Evolutionary conservation across 2,888 invertebrate species (phyloP), one percentile per base, ranked within the genome.

Genomic region (Drosophila kanekoi): DNA sequence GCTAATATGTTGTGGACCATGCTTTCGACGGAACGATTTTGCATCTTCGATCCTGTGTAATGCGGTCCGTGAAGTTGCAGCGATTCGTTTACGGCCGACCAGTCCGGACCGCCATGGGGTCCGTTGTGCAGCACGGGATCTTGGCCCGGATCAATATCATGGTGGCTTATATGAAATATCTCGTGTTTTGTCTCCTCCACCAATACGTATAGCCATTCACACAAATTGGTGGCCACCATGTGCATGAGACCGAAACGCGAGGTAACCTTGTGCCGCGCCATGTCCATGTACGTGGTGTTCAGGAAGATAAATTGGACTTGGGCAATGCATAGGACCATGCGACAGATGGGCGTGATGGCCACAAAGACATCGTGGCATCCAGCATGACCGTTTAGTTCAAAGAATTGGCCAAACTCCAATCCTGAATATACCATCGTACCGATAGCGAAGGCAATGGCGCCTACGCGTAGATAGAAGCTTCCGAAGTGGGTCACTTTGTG

Each of bases 271-370:
- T 95, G 95, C 47, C 93, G 93, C 18, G 95, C 94, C 81, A 95
- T 93, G 72, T 94, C 94, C 85, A 95, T 93, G 90, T 94, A 94
- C 92, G 97, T 97, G 77, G 97, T 96, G 89, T 97, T 98, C 41
- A 98, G 94, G 91, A 98, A 98, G 83, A 98, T 97, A 92, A 98
- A 98, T 92, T 98, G 98, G 93, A 98, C 96, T 93, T 98, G 98
- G 45, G 96, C 94, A 69, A 98, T 95, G 62, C 97, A 97, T 83
- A 98, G 94, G 14, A 96, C 92, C 94, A 98, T 96, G 57, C 97
- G 94, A 18, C 96, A 94, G 0, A 96, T 95, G 0, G 98, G 97
- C 14, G 96, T 96, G 54, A 98, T 93, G n/a, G 96, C 97, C 0
- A 94, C 92, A 28, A 94, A 92, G 3, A 95, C 93, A 71, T 95